phyloP scores from a whole-genome alignment of 2,888 invertebrate genomes.

The Phengaris arion region DNA sequence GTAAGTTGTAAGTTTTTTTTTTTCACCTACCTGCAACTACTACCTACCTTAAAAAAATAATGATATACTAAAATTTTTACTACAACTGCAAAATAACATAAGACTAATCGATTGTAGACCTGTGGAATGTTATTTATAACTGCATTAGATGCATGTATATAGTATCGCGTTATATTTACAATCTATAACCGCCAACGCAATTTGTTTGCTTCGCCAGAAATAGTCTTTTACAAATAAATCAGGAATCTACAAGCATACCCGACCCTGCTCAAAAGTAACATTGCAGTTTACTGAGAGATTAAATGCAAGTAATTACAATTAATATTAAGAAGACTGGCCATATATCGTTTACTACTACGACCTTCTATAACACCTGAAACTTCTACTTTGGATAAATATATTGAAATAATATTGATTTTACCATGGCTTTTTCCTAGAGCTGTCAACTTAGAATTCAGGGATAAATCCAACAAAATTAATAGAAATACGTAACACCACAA shows the following conservation, averaged over 20 bases:
- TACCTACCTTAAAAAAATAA: neutral
- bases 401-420: slow-evolving; percentile 72
- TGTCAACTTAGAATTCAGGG: slow-evolving; percentile 84
- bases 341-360: neutral
- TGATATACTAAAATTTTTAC: neutral
- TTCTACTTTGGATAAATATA: slow-evolving; percentile 11
- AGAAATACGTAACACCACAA: slow-evolving; percentile 84
- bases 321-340: neutral
- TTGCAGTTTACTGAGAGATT: slow-evolving; percentile 36
- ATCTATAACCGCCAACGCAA: slow-evolving; percentile 31
- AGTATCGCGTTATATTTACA: slow-evolving; percentile 30
- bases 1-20: no score
- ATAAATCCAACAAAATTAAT: slow-evolving; percentile 83
- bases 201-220: slow-evolving; percentile 43
- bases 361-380: neutral
- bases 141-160: slow-evolving; percentile 31
- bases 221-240: slow-evolving; percentile 45
- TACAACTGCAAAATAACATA: neutral
- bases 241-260: slow-evolving; percentile 54
- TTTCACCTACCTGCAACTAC: neutral
- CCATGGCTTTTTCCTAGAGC: slow-evolving; percentile 87
- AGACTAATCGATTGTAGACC: neutral
- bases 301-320: slow-evolving; percentile 34
- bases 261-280: slow-evolving; percentile 65
- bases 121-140: slow-evolving; percentile 17